Conservation (phyloP, 64 coral and sea anemone species). For the Pachyseris speciosa region DNA sequence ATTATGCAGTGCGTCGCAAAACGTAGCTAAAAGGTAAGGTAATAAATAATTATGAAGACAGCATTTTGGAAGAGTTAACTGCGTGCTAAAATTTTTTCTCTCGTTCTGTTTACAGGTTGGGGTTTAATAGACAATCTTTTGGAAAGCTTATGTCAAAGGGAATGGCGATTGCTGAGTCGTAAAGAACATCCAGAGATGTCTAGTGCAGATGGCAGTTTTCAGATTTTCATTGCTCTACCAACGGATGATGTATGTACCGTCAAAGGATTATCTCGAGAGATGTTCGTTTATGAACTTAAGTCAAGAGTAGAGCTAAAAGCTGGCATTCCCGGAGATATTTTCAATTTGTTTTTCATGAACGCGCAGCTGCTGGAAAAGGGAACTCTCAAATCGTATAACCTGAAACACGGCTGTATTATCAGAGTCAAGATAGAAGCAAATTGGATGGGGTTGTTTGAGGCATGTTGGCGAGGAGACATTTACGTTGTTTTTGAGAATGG, state of each 20-base stretch:
- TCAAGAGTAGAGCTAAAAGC: conserved; percentile 86
- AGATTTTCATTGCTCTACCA: conserved; percentile 85
- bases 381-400: conserved; percentile 60
- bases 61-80: no score
- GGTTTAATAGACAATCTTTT: background rate
- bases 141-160: background rate
- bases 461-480: conserved; percentile 90
- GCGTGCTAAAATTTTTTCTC: background rate
- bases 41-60: no score
- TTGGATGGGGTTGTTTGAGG: conserved; percentile 81
- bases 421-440: conserved; percentile 81
- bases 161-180: background rate
- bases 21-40: no score
- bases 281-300: conserved; percentile 84
- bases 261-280: conserved; percentile 52
- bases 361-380: conserved; percentile 54
- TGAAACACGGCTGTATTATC: conserved; percentile 89
- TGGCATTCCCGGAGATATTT: conserved; percentile 91
- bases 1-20: background rate
- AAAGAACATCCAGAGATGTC: background rate
- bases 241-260: conserved; percentile 85
- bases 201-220: conserved; percentile 25
- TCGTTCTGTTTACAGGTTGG: background rate
- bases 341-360: conserved; percentile 94
- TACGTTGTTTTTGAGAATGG: conserved; percentile 99